Base-by-base conservation (phyloP, 2,888 invertebrate species). In the Drosophila mettleri region DNA sequence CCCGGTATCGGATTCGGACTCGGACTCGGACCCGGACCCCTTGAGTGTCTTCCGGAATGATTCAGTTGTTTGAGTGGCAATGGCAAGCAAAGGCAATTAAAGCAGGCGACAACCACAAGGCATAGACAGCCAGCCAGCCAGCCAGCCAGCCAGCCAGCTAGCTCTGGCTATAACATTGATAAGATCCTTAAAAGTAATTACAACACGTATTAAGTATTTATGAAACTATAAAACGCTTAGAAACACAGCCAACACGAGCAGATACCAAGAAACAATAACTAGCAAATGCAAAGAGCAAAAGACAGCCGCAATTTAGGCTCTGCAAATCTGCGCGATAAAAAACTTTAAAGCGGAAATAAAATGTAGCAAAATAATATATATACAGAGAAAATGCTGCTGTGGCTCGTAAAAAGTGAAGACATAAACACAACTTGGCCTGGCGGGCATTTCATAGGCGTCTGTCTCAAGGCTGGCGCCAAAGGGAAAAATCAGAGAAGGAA, bases 161-260 rank as follows among this genome's bases (percentile, higher is more conserved):
- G n/a, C n/a, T n/a, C n/a, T n/a, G n/a, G n/a, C n/a, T n/a, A n/a
- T n/a, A 31, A 39, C 64, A 48, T 58, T 62, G 83, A 83, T 83
- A 83, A 83, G 68, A 86, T 53, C 63, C 79, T 69, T 54, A 64
- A 86, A 79, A 82, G 83, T 75, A 89, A 86, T 86, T 86, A 86
- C 74, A 76, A 69, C 70, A 72, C 85, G 78, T 70, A 86, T 88
- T 88, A 87, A 82, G 86, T 89, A 89, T 86, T 86, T 86, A 86
- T 87, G 78, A 68, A 87, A 89, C 83, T 78, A 86, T 89, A 80
- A 86, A 75, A 83, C 86, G 86, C 72, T 85, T 87, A 82, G 54
- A 58, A 38, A 29, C 22, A 38, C 22, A 43, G 66, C 39, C 39
- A 7, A 20, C 39, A 20, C 20, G 3, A 8, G 22, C 3, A 20